Evolutionary conservation across 2,888 invertebrate genomes (phyloP), one percentile per base, ranked within the genome.

Genomic region (Pristionchus entomophagus): DNA sequence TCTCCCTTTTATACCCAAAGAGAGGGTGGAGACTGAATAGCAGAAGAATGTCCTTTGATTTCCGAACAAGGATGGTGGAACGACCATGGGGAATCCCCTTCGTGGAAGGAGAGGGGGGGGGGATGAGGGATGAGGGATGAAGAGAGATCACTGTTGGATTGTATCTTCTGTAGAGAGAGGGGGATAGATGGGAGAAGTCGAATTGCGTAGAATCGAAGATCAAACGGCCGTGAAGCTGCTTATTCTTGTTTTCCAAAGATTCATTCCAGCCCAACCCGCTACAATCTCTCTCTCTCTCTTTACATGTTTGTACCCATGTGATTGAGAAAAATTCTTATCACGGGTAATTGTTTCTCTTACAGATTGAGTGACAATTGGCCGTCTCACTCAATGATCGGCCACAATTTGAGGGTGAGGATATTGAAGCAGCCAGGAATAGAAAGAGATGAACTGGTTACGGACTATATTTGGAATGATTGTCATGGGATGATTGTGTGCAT

Each of bases 1-100:
- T 80, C 49, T 80, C 51, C 77, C 77, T 73, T 80, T 80, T 80
- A 80, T 80, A 80, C 41, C 29, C 32, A n/a, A n/a, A 19, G 41
- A 51, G 22, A 10, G 78, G 78, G 78, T 29, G 78, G 78, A 80
- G 78, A 45, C 45, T 22, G n/a, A 17, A 80, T 32, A 32, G 26
- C 49, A 32, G 29, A 51, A n/a, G n/a, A 17, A 51, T 32, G 78
- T 51, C 78, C 78, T 80, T 80, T 80, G 78, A 80, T 80, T 51
- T 80, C 41, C 51, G 32, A 80, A 80, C 51, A 45, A 45, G 29
- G 51, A 49, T 73, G 2, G 51, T 80, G 32, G 26, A 49, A 32
- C 22, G 51, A 51, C 17, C 19, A 41, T 14, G 26, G 29, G 51
- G 29, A 80, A 10, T 51, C 29, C 32, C 49, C 77, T 49, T 77